phyloP scores from a whole-genome alignment of 2,888 invertebrate species.

The Meandrusa payeni region DNA sequence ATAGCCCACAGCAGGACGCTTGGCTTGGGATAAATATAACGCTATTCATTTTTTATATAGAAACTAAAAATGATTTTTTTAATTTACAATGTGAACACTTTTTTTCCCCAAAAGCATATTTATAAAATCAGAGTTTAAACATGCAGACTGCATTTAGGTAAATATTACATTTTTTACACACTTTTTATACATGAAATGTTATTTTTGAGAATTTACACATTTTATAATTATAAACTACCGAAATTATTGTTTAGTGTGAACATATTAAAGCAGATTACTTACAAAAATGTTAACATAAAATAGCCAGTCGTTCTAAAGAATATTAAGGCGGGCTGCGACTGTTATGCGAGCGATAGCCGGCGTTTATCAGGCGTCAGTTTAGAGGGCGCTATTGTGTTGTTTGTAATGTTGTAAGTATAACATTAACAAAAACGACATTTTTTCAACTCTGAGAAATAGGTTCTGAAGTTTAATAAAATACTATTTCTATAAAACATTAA shows the following conservation, averaged over 20 bases:
- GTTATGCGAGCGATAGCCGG: slow-evolving; percentile 34
- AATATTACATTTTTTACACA: slow-evolving; percentile 29
- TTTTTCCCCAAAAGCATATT: too few relatives aligned
- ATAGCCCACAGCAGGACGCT: slow-evolving; percentile 47
- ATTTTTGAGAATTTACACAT: slow-evolving; percentile 8
- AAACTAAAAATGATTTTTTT: neutral
- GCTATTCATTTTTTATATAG: neutral
- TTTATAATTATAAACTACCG: neutral
- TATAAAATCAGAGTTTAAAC: too few relatives aligned
- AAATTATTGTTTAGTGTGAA: slow-evolving; percentile 24
- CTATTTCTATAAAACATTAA: too few relatives aligned
- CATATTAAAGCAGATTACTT: slow-evolving; percentile 47
- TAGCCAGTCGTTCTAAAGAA: slow-evolving; percentile 55
- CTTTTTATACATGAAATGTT: too few relatives aligned
- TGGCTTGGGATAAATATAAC: slow-evolving; percentile 33
- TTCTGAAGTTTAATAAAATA: too few relatives aligned
- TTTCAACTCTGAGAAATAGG: too few relatives aligned
- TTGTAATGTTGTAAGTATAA: slow-evolving; percentile 18
- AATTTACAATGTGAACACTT: too few relatives aligned
- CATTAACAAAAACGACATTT: slow-evolving; percentile 1
- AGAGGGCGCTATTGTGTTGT: slow-evolving; percentile 61
- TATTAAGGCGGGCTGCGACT: slow-evolving; percentile 65
- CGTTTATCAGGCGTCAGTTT: slow-evolving; percentile 68
- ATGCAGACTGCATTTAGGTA: slow-evolving; percentile 60
- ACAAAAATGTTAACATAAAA: slow-evolving; percentile 72